Evolutionary conservation across 2,113 vertebrate species (phyloP).

Genomic region (Brachionichthys hirsutus): DNA sequence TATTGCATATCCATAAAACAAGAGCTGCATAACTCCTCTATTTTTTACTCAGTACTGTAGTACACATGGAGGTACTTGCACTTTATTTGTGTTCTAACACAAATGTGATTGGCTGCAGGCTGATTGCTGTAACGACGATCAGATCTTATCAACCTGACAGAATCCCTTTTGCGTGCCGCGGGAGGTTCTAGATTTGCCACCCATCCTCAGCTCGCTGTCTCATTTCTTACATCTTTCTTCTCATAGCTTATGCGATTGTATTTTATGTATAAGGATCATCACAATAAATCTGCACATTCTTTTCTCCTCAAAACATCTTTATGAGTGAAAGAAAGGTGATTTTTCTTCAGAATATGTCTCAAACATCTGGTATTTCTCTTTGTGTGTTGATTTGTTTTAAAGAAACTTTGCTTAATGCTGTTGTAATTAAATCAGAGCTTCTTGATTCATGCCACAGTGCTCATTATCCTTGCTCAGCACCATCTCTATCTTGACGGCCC

Average conservation of each 20-base stretch:
- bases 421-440: constrained; percentile 39
- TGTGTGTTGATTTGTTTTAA: constrained; percentile 1
- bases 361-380: constrained; percentile 3
- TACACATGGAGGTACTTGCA: too few relatives aligned
- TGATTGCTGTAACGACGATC: constrained; percentile 14
- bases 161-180: not conserved
- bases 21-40: too few relatives aligned
- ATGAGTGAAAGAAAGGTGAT: not conserved
- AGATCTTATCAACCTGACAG: constrained; percentile 2
- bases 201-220: not conserved
- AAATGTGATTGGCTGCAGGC: constrained; percentile 4
- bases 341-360: not conserved
- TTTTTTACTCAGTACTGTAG: too few relatives aligned
- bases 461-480: constrained; percentile 45
- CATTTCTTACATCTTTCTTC: not conserved
- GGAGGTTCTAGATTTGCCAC: constrained; percentile 5
- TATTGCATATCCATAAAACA: too few relatives aligned
- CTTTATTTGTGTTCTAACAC: too few relatives aligned
- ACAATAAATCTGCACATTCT: not conserved
- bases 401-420: constrained; percentile 10
- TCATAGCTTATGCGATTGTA: not conserved
- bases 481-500: constrained; percentile 24
- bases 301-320: constrained; percentile 11
- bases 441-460: constrained; percentile 29
- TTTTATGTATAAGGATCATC: not conserved